phyloP scores from a whole-genome alignment of 2,797 vertebrate species.

The Muscicapa striata region DNA sequence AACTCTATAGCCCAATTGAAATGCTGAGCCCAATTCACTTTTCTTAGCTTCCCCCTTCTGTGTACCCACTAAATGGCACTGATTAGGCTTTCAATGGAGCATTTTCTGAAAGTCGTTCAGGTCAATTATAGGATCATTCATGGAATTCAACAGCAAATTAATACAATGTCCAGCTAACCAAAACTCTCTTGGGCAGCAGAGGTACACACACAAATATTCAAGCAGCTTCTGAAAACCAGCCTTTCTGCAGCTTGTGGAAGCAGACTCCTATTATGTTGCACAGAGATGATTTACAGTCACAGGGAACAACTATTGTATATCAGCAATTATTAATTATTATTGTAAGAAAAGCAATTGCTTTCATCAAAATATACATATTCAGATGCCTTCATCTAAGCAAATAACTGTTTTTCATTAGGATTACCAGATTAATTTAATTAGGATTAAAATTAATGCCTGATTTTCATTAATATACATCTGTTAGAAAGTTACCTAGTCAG shows the following conservation, averaged over 20 bases:
- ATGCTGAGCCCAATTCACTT: not conserved
- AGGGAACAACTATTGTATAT: not conserved
- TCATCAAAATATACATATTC: not conserved
- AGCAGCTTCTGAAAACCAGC: not conserved
- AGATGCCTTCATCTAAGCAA: not conserved
- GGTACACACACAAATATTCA: not conserved
- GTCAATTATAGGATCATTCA: not conserved
- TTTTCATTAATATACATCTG: not conserved
- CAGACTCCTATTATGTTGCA: not conserved
- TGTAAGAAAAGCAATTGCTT: not conserved
- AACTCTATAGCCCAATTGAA: not conserved
- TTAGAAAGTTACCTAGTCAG: not conserved
- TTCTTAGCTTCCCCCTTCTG: not conserved
- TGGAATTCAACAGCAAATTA: not conserved
- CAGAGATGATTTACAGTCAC: not conserved
- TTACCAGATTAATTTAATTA: not conserved
- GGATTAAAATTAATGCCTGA: not conserved
- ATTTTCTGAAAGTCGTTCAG: not conserved
- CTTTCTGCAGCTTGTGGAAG: not conserved
- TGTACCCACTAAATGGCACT: not conserved
- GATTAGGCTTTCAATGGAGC: not conserved
- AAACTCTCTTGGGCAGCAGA: not conserved
- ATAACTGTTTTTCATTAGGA: not conserved
- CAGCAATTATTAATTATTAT: not conserved
- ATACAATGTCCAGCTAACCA: not conserved